Evolutionary conservation across 2,113 vertebrate genomes (phyloP).

Genomic region (Barnardius zonarius): DNA sequence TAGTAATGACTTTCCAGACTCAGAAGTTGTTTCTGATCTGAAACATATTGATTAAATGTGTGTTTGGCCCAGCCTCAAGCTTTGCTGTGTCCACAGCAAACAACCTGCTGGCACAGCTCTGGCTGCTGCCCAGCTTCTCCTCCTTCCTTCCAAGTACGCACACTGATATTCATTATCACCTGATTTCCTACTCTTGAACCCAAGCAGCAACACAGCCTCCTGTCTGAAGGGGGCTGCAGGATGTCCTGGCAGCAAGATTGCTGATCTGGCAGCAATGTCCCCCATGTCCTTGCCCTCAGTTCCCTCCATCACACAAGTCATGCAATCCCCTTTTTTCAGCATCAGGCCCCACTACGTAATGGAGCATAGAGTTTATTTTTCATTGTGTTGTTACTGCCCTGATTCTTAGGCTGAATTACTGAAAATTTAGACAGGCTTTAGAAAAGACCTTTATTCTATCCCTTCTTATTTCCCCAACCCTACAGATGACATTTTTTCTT

Average conservation of each 20-base stretch:
- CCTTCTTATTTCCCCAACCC: background rate
- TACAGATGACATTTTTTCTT: background rate
- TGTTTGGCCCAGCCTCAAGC: slow-evolving; percentile 41
- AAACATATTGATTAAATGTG: slow-evolving; percentile 49
- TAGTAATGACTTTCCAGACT: slow-evolving; percentile 17
- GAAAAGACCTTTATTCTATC: background rate
- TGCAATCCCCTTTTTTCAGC: background rate
- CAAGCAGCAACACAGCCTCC: background rate
- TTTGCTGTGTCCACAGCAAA: slow-evolving; percentile 33
- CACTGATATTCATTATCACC: background rate
- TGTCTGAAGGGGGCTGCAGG: background rate
- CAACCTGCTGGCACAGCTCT: slow-evolving; percentile 41
- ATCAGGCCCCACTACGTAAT: background rate
- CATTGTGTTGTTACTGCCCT: background rate
- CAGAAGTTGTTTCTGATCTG: slow-evolving; percentile 9
- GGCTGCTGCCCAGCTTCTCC: slow-evolving; percentile 6
- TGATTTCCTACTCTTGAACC: background rate
- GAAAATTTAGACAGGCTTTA: background rate
- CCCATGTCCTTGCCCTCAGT: background rate
- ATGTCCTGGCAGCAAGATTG: background rate
- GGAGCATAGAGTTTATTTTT: background rate
- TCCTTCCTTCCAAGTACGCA: background rate
- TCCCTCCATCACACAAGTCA: background rate
- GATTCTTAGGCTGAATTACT: background rate
- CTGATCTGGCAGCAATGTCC: background rate